Percentiles rank a stretch among this genome's conserved stretches.
These are phyloP conservation scores for Calameuta pallipes DNA, from an alignment of 2,888 invertebrate species.

Conservation along the genomic window DNA sequence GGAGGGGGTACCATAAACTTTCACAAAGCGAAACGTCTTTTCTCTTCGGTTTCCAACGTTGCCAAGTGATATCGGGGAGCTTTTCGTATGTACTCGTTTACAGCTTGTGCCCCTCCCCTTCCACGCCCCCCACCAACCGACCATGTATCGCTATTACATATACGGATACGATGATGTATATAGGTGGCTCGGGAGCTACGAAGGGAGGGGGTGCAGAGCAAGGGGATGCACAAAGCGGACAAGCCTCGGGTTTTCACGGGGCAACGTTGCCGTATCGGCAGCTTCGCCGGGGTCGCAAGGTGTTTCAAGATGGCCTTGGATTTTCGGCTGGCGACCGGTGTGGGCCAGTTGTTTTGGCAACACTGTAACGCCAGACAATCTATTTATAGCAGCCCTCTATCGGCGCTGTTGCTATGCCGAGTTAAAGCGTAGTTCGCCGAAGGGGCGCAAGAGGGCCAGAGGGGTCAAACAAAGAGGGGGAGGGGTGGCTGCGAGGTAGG, in stretches of 20 bases:
- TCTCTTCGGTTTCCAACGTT: not conserved
- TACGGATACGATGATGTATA: too few species aligned
- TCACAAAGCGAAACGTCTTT: not conserved
- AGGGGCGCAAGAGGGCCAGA: too few species aligned
- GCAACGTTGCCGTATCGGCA: slow-evolving; percentile 44
- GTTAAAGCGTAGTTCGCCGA: slow-evolving; percentile 27
- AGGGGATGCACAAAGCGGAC: not conserved
- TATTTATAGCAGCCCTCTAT: slow-evolving; percentile 57
- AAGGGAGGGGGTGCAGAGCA: not conserved
- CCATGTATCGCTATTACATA: too few species aligned
- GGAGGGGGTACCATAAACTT: not conserved
- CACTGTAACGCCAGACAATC: slow-evolving; percentile 48
- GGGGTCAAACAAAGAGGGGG: too few species aligned
- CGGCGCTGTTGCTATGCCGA: slow-evolving; percentile 59
- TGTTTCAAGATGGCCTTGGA: slow-evolving; percentile 37
- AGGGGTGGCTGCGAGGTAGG: not conserved
- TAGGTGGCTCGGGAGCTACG: too few species aligned
- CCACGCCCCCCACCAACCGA: not conserved
- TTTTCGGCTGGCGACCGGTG: slow-evolving; percentile 26
- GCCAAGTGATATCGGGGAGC: not conserved
- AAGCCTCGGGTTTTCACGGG: slow-evolving; percentile 5
- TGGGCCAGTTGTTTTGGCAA: slow-evolving; percentile 57
- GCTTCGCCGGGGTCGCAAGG: slow-evolving; percentile 9
- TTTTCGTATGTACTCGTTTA: not conserved
- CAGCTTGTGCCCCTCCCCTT: not conserved